Percentiles rank a stretch among this genome's conserved stretches.
Conservation (phyloP, 2,888 invertebrate genomes). For the Caenorhabditis doughertyi region DNA sequence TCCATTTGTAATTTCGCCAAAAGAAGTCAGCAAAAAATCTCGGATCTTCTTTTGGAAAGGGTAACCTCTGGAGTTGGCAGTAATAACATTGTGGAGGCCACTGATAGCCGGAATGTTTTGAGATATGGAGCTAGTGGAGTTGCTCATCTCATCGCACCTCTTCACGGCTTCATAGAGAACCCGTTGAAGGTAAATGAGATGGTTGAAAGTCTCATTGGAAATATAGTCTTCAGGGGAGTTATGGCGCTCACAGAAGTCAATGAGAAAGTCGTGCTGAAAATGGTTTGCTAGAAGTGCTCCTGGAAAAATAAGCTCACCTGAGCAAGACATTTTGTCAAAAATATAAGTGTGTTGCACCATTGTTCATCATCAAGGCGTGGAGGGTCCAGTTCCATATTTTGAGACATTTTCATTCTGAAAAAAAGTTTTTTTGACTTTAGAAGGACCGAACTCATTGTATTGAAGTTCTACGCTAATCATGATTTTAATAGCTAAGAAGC, state of each 20-base stretch:
- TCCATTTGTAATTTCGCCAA: constrained; percentile 5
- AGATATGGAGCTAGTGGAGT: constrained; percentile 36
- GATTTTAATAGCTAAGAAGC: too few relatives aligned
- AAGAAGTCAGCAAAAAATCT: constrained; percentile 2
- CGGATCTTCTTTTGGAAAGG: not conserved
- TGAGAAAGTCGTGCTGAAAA: constrained; percentile 30
- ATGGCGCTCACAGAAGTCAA: constrained; percentile 1
- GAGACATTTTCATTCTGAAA: too few relatives aligned
- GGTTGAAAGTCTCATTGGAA: constrained; percentile 8
- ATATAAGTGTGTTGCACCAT: too few relatives aligned
- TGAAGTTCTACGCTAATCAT: too few relatives aligned
- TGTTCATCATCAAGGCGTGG: too few relatives aligned
- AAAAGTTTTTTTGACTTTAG: too few relatives aligned
- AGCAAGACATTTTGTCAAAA: too few relatives aligned
- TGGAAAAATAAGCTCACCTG: too few relatives aligned
- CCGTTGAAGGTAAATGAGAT: constrained; percentile 27
- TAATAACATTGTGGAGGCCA: not conserved
- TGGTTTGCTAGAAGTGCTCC: not conserved
- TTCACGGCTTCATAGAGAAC: constrained; percentile 12
- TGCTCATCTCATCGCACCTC: constrained; percentile 8
- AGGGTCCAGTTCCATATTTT: too few relatives aligned
- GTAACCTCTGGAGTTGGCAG: not conserved
- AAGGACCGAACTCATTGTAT: too few relatives aligned
- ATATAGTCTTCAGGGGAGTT: constrained; percentile 12
- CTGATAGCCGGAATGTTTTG: constrained; percentile 43